Evolutionary conservation across 2,113 vertebrate genomes (phyloP).

Genomic region (Camelus dromedarius): DNA sequence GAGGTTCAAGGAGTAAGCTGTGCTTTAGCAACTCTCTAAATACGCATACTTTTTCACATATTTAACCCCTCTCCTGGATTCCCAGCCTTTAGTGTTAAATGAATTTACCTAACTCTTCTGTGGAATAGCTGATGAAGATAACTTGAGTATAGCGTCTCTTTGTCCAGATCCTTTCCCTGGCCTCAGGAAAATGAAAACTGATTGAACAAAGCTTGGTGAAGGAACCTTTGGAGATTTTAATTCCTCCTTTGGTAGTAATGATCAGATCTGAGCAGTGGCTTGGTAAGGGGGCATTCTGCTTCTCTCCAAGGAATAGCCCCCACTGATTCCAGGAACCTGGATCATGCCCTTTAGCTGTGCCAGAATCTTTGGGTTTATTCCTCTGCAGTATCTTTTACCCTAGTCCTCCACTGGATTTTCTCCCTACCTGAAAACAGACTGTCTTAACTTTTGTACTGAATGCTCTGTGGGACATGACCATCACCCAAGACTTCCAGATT

Average conservation of each 20-base stretch:
- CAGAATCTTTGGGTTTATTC: background rate
- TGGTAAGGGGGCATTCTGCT: background rate
- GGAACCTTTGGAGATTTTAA: conserved; percentile 38
- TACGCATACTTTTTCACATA: background rate
- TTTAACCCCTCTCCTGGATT: conserved; percentile 16
- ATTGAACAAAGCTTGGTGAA: conserved; percentile 25
- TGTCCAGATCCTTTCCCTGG: conserved; percentile 29
- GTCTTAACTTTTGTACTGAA: background rate
- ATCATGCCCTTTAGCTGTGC: background rate
- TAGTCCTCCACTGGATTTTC: conserved; percentile 17
- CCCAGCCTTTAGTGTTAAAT: conserved; percentile 28
- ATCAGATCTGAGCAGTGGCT: conserved; percentile 14
- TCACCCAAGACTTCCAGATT: conserved; percentile 9
- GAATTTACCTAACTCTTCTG: background rate
- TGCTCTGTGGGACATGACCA: background rate
- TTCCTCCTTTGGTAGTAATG: background rate
- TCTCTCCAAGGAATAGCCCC: background rate
- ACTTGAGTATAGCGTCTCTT: conserved; percentile 37
- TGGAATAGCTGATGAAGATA: conserved; percentile 11
- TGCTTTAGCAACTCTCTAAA: conserved; percentile 39
- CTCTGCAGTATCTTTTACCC: background rate
- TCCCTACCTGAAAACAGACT: conserved; percentile 20
- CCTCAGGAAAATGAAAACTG: conserved; percentile 28
- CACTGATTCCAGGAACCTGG: background rate
- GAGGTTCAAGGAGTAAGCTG: conserved; percentile 16